phyloP scores from a whole-genome alignment of 2,888 invertebrate genomes.

The Nineta flava region DNA sequence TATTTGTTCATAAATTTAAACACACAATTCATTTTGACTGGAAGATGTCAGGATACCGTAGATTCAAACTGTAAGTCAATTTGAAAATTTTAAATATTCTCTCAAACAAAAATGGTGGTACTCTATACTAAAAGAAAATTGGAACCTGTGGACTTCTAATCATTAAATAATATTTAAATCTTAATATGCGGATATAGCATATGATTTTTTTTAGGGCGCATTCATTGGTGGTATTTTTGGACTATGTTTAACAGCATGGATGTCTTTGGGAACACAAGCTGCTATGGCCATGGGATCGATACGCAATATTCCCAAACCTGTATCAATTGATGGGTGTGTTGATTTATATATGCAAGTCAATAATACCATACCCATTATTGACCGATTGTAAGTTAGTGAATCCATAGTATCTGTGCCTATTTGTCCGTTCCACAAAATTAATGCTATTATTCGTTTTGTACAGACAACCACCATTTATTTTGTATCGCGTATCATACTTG shows the following conservation, averaged over 20 bases:
- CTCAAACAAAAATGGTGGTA: too few relatives aligned
- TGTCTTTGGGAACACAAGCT: conserved; percentile 51
- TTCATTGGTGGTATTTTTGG: conserved; percentile 44
- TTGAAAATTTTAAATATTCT: too few relatives aligned
- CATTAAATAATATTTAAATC: too few relatives aligned
- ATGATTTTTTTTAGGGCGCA: conserved; percentile 43
- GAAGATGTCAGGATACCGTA: too few relatives aligned
- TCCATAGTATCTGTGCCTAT: neutral
- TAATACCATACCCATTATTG: neutral
- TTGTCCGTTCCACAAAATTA: neutral
- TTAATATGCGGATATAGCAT: too few relatives aligned
- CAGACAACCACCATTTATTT: conserved; percentile 42
- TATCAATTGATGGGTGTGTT: conserved; percentile 40
- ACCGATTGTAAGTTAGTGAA: neutral
- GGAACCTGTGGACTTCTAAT: too few relatives aligned
- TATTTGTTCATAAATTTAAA: too few relatives aligned
- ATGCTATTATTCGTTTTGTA: conserved; percentile 5
- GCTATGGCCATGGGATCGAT: conserved; percentile 47
- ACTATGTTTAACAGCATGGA: conserved; percentile 46
- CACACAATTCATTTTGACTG: too few relatives aligned
- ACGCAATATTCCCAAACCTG: conserved; percentile 39
- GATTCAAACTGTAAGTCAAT: too few relatives aligned
- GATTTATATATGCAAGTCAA: conserved; percentile 23
- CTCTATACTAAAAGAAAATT: too few relatives aligned
- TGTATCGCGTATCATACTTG: conserved; percentile 59